phyloP scores from a whole-genome alignment of 2,797 vertebrate genomes.

The Triplophysa yarkandensis region DNA sequence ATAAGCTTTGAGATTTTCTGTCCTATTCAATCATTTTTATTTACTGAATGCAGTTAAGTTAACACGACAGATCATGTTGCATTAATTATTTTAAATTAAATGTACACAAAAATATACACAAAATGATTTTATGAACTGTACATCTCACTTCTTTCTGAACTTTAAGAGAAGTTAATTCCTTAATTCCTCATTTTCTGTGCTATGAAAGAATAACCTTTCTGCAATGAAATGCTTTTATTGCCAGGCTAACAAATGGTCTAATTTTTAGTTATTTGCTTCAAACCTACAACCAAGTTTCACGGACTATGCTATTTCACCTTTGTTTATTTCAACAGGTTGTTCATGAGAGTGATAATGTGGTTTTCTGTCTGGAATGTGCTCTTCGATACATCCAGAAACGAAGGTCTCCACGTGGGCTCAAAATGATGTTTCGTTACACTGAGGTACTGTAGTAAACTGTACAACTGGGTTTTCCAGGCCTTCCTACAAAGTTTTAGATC shows the following conservation, averaged over 20 bases:
- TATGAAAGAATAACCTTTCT: neutral
- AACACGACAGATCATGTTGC: too few species aligned
- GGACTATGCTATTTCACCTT: neutral
- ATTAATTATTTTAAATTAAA: too few species aligned
- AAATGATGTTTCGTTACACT: conserved; percentile 98
- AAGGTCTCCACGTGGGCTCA: conserved; percentile 95
- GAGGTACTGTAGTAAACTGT: conserved; percentile 76
- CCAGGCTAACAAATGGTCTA: too few species aligned
- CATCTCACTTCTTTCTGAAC: too few species aligned
- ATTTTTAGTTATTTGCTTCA: neutral
- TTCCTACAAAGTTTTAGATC: too few species aligned
- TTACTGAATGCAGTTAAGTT: too few species aligned
- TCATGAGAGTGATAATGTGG: conserved; percentile 96
- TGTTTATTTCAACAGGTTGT: conserved; percentile 81
- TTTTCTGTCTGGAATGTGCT: conserved; percentile 98
- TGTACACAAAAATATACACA: too few species aligned
- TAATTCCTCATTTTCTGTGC: neutral
- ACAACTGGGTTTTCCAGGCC: neutral
- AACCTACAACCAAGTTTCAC: neutral
- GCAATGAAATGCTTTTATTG: too few species aligned
- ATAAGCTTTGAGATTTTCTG: too few species aligned
- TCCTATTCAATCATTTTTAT: too few species aligned
- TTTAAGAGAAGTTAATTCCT: too few species aligned
- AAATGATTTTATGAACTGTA: too few species aligned
- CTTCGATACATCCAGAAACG: conserved; percentile 96